Percentiles rank a stretch among this genome's conserved stretches.
Evolutionary conservation across 2,797 vertebrate genomes (phyloP).

Genomic region (Acanthurus leucopareius): DNA sequence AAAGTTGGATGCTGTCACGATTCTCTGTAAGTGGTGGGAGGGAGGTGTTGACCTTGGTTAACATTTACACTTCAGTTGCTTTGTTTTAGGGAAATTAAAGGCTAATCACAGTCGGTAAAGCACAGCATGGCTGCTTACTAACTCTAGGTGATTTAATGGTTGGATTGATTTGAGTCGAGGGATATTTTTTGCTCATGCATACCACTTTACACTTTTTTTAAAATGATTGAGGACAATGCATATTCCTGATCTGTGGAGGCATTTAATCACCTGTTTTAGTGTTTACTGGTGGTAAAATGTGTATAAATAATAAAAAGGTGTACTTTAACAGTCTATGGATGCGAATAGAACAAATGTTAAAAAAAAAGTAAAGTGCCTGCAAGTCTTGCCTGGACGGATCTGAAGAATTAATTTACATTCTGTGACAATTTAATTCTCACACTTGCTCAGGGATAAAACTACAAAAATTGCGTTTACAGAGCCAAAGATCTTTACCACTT

Average conservation of each 20-base stretch:
- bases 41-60: neutral
- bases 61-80: slow-evolving; percentile 15
- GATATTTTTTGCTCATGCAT: too few species aligned
- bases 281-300: neutral
- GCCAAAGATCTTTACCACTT: neutral
- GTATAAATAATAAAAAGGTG: neutral
- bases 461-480: neutral
- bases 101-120: neutral
- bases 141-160: neutral
- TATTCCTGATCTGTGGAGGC: neutral
- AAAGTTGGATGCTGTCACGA: neutral
- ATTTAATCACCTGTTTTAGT: neutral
- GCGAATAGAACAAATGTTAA: neutral
- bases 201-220: neutral
- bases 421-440: neutral
- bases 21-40: neutral
- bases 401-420: neutral
- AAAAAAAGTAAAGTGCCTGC: neutral
- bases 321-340: neutral
- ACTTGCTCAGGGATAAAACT: neutral
- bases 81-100: too few species aligned
- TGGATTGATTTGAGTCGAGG: neutral
- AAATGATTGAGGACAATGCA: neutral
- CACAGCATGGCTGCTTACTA: neutral
- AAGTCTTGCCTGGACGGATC: neutral